Percentiles rank a stretch among this genome's conserved stretches.
Evolutionary conservation across 2,113 vertebrate genomes (phyloP).

Genomic region (Cavia aperea): DNA sequence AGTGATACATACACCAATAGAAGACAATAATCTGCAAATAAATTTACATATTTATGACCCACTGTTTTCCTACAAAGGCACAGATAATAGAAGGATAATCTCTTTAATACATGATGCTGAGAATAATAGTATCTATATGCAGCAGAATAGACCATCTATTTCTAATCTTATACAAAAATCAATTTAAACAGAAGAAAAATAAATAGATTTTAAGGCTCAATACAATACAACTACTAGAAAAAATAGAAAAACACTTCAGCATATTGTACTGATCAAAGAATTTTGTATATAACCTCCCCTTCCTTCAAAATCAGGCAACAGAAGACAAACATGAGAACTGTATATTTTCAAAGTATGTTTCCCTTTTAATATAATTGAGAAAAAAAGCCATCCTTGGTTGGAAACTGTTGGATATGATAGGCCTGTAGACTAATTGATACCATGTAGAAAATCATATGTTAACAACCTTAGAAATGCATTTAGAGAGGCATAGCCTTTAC

Average conservation of each 20-base stretch:
- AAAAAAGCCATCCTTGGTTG: background rate
- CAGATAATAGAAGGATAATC: background rate
- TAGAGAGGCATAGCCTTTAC: background rate
- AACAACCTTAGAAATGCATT: constrained; percentile 3
- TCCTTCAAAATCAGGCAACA: background rate
- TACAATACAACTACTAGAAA: background rate
- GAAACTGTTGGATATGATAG: background rate
- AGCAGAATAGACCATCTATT: background rate
- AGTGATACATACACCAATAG: background rate
- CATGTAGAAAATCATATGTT: constrained; percentile 1
- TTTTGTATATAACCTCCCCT: background rate
- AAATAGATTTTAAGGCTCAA: background rate
- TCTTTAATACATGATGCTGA: background rate
- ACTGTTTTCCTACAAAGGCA: background rate
- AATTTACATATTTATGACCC: background rate
- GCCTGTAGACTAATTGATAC: background rate
- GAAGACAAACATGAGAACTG: background rate
- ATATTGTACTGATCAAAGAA: background rate
- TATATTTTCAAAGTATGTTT: background rate
- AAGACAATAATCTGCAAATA: background rate
- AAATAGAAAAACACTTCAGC: background rate
- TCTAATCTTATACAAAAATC: background rate
- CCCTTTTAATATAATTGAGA: background rate
- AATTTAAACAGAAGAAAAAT: background rate
- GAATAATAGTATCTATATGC: background rate